Base-by-base conservation (phyloP, 1,140 invertebrate species). In the Agrypnia vestita region DNA sequence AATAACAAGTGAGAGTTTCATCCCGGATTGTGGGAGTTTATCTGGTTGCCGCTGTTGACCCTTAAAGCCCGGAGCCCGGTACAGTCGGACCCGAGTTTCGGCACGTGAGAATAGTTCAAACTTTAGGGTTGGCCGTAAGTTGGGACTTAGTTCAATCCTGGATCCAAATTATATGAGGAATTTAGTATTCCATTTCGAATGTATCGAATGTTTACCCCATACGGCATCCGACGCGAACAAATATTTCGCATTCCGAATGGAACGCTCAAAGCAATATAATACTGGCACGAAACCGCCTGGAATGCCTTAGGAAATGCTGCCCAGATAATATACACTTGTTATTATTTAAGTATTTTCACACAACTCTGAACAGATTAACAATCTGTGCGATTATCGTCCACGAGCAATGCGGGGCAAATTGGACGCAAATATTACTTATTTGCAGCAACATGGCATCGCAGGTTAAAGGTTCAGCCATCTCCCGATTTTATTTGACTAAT, bases 141-240 rank as follows among this genome's bases (percentile, higher is more conserved):
- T 17, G 7, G 69, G 69, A 51, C 69, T 53, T 25, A 15, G 21
- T 73, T 35, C 13, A 73, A 35, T 61, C 19, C 69, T 25, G 21
- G 25, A 55, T 43, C 69, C 19, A 47, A 69, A 69, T 69, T 69
- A 69, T 46, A 69, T 69, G 46, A 69, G 64, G 64, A 73, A 73
- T 73, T 55, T 55, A 55, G 69, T 53, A 73, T 53, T 73, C 51
- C 69, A 73, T 73, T 72, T 73, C 69, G 21, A 73, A 73, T 53
- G 69, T 73, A 73, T 73, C 69, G 69, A 73, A 53, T 73, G 64
- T n/a, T 49, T 49, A 11, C n/a, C 49, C 44, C 64, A 69, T 47
- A 46, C 44, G 64, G 44, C n/a, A 17, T 73, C 53, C 69, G 53
- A 73, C 53, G 51, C 35, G 53, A 73, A 73, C 69, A 73, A 73